These are phyloP conservation scores for Drosophila emarginata DNA, from an alignment of 2,888 invertebrate genomes.

Conservation along the genomic window DNA sequence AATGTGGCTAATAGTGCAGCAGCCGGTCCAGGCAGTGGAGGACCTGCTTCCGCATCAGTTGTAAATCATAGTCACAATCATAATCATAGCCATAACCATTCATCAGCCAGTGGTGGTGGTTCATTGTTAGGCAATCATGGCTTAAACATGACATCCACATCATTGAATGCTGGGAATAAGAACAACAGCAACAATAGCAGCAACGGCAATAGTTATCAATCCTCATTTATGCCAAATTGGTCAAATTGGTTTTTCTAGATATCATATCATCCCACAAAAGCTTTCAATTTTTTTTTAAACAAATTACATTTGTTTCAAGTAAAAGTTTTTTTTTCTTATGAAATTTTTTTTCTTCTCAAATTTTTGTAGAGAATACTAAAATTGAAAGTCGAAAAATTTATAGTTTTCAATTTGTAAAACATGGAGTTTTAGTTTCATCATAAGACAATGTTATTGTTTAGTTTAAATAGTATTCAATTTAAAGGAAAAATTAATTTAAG, in stretches of 20 bases:
- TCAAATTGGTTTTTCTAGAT: conserved; percentile 64
- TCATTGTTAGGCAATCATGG: background rate
- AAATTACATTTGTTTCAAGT: background rate
- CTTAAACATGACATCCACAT: background rate
- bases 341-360: background rate
- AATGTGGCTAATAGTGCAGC: conserved; percentile 70
- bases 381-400: too few species aligned
- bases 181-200: conserved; percentile 33
- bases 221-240: conserved; percentile 62
- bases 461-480: background rate
- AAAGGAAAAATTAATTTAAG: conserved; percentile 5
- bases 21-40: conserved; percentile 17
- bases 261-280: background rate
- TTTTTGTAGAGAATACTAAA: background rate
- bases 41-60: conserved; percentile 25
- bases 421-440: background rate
- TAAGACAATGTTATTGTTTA: background rate
- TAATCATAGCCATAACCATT: conserved; percentile 12
- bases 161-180: conserved; percentile 9
- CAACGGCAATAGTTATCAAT: conserved; percentile 53
- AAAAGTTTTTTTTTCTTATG: conserved; percentile 9
- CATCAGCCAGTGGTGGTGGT: conserved; percentile 11
- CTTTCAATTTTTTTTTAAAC: background rate
- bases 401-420: background rate
- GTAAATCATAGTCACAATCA: conserved; percentile 17